A percentile compares a stretch with the other conserved stretches of the same genome.
phyloP scores from a whole-genome alignment of 2,888 invertebrate species.

The Neocrepidodera transversa region DNA sequence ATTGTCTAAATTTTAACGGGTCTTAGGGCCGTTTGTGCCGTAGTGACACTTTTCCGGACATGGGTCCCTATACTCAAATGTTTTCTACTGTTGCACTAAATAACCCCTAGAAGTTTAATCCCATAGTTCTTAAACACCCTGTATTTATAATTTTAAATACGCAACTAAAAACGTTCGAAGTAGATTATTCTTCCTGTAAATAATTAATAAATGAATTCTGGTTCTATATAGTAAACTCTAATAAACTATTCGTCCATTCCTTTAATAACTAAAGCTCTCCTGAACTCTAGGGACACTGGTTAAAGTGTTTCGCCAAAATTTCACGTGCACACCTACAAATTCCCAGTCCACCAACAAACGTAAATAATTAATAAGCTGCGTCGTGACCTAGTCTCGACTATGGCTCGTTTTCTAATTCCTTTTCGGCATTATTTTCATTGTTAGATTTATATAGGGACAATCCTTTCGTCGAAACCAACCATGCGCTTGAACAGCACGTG shows the following conservation, averaged over 20 bases:
- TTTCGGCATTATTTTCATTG: not conserved
- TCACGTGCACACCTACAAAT: conserved; percentile 3
- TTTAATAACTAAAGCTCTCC: not conserved
- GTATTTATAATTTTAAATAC: no score
- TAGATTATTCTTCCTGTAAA: no score
- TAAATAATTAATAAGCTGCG: conserved; percentile 3
- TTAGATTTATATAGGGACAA: not conserved
- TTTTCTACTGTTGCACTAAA: no score
- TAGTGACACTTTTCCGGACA: no score
- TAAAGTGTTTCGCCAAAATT: not conserved
- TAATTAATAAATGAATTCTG: no score
- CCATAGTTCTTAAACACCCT: no score
- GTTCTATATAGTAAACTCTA: no score
- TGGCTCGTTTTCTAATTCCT: not conserved
- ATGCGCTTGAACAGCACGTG: not conserved
- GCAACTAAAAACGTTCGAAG: no score
- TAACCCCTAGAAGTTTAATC: no score
- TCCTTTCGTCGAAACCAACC: not conserved
- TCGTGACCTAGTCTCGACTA: not conserved
- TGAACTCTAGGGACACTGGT: not conserved
- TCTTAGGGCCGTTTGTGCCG: no score
- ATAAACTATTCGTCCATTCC: not conserved
- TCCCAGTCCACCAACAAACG: not conserved
- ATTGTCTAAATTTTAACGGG: no score
- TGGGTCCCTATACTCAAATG: no score